Evolutionary conservation across 1,140 invertebrate species (phyloP).

Genomic region (Odontomachus brunneus): DNA sequence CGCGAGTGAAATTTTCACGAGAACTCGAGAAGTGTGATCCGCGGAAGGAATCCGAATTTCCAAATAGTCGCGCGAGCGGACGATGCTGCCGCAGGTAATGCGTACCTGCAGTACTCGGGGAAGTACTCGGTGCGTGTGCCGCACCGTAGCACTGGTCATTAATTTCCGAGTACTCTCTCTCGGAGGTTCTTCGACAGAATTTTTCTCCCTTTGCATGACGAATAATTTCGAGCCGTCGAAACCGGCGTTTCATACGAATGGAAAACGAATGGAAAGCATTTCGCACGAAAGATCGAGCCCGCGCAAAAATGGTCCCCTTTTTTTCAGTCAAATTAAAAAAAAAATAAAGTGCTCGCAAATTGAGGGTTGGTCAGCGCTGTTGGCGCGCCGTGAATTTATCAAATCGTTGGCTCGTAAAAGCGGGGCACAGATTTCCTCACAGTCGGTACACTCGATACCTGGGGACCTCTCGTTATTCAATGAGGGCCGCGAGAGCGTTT

Average conservation of each 20-base stretch:
- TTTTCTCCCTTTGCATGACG: too few relatives aligned
- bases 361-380: background rate
- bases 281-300: background rate
- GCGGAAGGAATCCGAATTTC: background rate
- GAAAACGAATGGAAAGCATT: background rate
- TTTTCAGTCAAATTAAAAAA: background rate
- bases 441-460: background rate
- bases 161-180: background rate
- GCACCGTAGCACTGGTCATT: background rate
- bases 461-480: slow-evolving; percentile 1
- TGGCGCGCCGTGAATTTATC: background rate
- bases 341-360: background rate
- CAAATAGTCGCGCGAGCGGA: background rate
- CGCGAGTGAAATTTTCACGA: slow-evolving; percentile 18
- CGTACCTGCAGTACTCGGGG: background rate
- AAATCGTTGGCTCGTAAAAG: background rate
- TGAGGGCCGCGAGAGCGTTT: background rate
- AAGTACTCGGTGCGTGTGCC: background rate
- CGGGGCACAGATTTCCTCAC: slow-evolving; percentile 16
- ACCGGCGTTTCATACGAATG: background rate
- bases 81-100: background rate
- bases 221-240: background rate
- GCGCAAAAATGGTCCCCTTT: background rate
- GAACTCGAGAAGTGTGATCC: background rate
- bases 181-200: background rate